Evolutionary conservation across 2,113 vertebrate species (phyloP).

Genomic region (Scopus umbretta): DNA sequence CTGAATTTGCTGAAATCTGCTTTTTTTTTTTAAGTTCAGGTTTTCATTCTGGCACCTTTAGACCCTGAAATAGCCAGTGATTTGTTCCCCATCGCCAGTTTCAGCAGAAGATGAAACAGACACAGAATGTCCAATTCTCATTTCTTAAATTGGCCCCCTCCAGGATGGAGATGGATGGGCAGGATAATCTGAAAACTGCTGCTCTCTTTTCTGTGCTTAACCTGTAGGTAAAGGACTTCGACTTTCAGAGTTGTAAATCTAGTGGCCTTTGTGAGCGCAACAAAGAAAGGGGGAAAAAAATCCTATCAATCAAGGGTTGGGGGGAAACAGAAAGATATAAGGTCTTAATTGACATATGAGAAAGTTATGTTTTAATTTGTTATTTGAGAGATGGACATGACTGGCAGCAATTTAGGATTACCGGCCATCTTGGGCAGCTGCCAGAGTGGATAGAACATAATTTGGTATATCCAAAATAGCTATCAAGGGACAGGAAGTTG

Average conservation of each 20-base stretch:
- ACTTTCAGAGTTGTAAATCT: not conserved
- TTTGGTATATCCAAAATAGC: not conserved
- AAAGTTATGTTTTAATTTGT: not conserved
- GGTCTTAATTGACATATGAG: not conserved
- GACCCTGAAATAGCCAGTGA: not conserved
- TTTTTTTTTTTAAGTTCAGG: not conserved
- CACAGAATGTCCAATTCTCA: not conserved
- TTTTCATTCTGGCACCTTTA: not conserved
- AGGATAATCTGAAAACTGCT: not conserved
- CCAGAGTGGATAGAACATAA: not conserved
- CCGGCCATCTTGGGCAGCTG: not conserved
- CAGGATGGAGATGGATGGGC: not conserved
- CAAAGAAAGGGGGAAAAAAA: not conserved
- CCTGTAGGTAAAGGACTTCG: not conserved
- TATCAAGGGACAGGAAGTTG: not conserved
- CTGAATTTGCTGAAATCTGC: not conserved
- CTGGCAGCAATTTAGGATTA: not conserved
- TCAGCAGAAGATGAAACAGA: not conserved
- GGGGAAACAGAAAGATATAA: not conserved
- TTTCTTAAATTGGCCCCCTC: not conserved
- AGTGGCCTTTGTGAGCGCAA: not conserved
- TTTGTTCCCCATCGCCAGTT: not conserved
- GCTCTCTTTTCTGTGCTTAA: not conserved
- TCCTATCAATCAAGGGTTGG: not conserved
- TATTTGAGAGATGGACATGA: not conserved